Conservation (phyloP, 2,888 invertebrate genomes). For the Chrysolina americana region DNA sequence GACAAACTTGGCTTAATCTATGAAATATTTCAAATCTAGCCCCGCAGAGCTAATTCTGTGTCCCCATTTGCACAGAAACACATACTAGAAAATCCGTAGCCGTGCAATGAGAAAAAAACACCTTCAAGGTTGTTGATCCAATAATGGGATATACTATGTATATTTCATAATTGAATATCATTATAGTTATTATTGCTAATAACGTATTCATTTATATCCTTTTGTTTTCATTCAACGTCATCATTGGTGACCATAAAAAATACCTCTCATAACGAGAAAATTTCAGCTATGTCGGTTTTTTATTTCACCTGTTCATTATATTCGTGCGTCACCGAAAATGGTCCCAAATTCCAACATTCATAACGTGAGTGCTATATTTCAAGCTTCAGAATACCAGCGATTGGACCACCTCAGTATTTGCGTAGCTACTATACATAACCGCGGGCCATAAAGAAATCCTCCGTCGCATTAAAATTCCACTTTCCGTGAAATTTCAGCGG, state of each 20-base stretch:
- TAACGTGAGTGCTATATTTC: constrained; percentile 23
- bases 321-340: neutral
- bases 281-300: neutral
- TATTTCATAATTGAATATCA: too few species aligned
- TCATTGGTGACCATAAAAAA: neutral
- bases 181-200: too few species aligned
- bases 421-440: constrained; percentile 26
- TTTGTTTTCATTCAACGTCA: too few species aligned
- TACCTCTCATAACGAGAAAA: neutral
- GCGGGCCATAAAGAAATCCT: constrained; percentile 21
- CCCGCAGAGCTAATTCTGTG: too few species aligned
- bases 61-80: too few species aligned
- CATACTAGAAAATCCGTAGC: too few species aligned
- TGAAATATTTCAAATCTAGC: too few species aligned
- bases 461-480: constrained; percentile 23
- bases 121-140: too few species aligned
- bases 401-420: constrained; percentile 21
- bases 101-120: too few species aligned
- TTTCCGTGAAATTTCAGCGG: neutral
- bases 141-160: too few species aligned
- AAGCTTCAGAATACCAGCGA: constrained; percentile 6
- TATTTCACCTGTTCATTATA: constrained; percentile 21
- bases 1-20: too few species aligned
- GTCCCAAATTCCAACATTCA: constrained; percentile 2
- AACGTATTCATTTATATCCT: too few species aligned